Conservation (phyloP, 2,113 vertebrate genomes). For the Thinocorus orbignyianus region DNA sequence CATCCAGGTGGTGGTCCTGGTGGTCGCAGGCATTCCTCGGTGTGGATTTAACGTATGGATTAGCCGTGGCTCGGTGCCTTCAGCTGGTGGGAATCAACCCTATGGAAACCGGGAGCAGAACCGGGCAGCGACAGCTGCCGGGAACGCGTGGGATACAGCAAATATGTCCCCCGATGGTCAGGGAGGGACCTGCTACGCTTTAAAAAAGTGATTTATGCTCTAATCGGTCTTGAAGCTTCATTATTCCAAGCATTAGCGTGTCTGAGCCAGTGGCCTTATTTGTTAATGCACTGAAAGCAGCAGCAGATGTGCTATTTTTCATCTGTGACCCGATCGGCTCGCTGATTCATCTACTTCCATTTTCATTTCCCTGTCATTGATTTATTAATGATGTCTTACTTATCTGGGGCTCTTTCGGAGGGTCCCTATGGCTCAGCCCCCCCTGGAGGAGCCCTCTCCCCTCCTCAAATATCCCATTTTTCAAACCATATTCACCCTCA, state of each 20-base stretch:
- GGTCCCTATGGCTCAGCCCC: not conserved
- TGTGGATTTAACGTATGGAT: not conserved
- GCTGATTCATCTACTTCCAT: slow-evolving; percentile 66
- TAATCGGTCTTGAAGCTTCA: slow-evolving; percentile 70
- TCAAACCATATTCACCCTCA: not conserved
- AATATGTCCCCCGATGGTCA: not conserved
- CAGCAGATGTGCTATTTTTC: slow-evolving; percentile 61
- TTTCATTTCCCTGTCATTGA: slow-evolving; percentile 67
- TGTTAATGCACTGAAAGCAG: slow-evolving; percentile 52
- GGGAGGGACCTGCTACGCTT: slow-evolving; percentile 36
- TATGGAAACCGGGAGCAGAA: not conserved
- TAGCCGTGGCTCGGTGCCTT: not conserved
- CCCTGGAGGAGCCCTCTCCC: not conserved
- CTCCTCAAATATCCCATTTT: not conserved
- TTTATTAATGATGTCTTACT: slow-evolving; percentile 78
- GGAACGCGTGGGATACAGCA: not conserved
- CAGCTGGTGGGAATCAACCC: not conserved
- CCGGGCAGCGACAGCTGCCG: not conserved
- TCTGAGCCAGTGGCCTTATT: slow-evolving; percentile 64
- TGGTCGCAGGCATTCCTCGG: not conserved
- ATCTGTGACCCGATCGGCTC: slow-evolving; percentile 29
- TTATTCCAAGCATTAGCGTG: slow-evolving; percentile 70
- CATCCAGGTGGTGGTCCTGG: not conserved
- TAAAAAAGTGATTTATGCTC: slow-evolving; percentile 71
- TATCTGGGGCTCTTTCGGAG: slow-evolving; percentile 28